A percentile compares a stretch with the other conserved stretches of the same genome.
Evolutionary conservation across 2,797 vertebrate species (phyloP).

Genomic region (Scolopax bukidnonensis): DNA sequence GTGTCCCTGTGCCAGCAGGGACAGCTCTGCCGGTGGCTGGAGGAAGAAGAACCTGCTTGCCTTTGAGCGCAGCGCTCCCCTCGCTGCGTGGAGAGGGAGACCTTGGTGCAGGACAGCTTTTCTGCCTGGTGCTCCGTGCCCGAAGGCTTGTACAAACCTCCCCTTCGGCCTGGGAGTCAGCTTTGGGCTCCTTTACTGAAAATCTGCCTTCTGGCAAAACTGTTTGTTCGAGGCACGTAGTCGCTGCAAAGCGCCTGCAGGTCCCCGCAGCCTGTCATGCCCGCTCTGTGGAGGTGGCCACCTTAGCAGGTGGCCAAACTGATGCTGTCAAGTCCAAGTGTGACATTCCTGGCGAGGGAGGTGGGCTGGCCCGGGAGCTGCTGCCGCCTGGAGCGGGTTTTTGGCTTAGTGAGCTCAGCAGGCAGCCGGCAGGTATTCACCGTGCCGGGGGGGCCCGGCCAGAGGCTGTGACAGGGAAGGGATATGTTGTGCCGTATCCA

Average conservation of each 20-base stretch:
- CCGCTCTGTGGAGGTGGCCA: not conserved
- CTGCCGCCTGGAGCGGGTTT: not conserved
- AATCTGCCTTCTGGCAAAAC: not conserved
- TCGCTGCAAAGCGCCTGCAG: fast-evolving
- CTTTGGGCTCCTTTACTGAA: not conserved
- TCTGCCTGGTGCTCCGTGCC: not conserved
- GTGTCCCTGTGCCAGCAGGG: not conserved
- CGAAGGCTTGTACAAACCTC: not conserved
- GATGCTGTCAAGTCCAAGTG: not conserved
- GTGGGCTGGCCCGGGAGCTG: not conserved
- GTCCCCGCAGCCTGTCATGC: not conserved
- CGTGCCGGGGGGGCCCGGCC: not conserved
- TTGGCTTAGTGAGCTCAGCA: not conserved
- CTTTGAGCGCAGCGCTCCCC: not conserved
- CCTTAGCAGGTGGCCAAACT: not conserved
- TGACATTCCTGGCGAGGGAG: not conserved
- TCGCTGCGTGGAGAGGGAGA: fast-evolving
- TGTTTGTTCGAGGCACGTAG: not conserved
- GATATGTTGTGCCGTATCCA: not conserved
- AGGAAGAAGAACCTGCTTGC: not conserved
- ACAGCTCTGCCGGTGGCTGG: not conserved
- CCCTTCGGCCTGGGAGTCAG: not conserved
- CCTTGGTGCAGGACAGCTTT: not conserved
- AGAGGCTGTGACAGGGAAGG: not conserved
- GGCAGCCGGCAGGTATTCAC: not conserved